Base-by-base conservation (phyloP, 2,113 vertebrate species). In the Otolemur garnettii region DNA sequence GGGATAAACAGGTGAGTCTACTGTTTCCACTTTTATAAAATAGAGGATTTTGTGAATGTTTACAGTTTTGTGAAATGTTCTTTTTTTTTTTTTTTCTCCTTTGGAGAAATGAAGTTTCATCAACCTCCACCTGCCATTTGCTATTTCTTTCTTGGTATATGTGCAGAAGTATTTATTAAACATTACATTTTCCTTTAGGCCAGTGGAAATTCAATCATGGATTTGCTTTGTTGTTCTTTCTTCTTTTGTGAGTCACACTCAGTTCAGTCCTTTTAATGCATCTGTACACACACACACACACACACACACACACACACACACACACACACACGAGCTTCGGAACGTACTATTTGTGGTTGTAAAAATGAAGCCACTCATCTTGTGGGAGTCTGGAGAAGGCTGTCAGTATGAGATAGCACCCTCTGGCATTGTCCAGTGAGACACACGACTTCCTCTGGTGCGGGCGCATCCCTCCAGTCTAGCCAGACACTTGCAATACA, bases 371-470 rank as follows among this genome's bases (percentile, higher is more conserved):
- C 53, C 22, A 62, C 91, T 89, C 89, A 38, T 94, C 95, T 45
- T 19, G 11, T 4, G 64, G 66, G 75, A 64, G 93, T 92, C 90
- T 97, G 95, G 90, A 97, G 97, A 91, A 78, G 81, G 59, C 94
- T 93, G 83, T 50, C 85, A 66, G 18, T 17, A 35, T 59, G 35
- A 59, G 64, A 1, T 79, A 18, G 72, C 74, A 12, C 80, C 94
- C 15, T 8, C 64, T 93, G 90, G 60, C 80, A 81, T 78, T 19
- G 59, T 82, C 71, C 24, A 5, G 9, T 0, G 0, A 22, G 68
- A 84, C 4, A 15, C 92, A 14, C 90, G 69, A 81, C 87, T 97
- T 96, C 93, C 57, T 33, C 4, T 80, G 26, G 91, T 4, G 90
- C 30, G 7, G 93, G 57, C 18, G 2, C 60, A 0, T 42, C 87